These are phyloP conservation scores for Actinia equina DNA, from an alignment of 64 coral and sea anemone genomes.

Conservation along the genomic window DNA sequence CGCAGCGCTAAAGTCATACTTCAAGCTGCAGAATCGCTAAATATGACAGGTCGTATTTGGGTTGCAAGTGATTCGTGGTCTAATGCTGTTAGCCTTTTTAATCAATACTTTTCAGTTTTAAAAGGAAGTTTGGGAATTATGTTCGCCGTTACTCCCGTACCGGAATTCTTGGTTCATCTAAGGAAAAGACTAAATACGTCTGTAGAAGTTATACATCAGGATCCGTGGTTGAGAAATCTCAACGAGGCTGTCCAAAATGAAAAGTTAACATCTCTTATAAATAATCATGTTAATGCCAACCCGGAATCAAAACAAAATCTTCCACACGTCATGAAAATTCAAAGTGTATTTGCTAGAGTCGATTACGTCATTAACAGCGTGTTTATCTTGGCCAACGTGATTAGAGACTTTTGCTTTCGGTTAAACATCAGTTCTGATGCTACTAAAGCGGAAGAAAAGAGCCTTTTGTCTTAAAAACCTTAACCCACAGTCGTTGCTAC, in stretches of 20 bases:
- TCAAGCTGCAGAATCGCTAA: slow-evolving; percentile 3
- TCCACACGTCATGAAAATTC: neutral
- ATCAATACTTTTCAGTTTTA: neutral
- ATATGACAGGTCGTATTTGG: slow-evolving; percentile 43
- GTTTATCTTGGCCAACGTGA: slow-evolving; percentile 38
- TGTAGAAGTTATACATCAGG: neutral
- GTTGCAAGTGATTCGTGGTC: slow-evolving; percentile 65
- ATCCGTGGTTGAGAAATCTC: neutral
- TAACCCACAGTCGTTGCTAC: neutral
- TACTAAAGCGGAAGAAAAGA: neutral
- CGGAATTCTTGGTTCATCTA: neutral
- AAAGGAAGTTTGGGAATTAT: slow-evolving; percentile 51
- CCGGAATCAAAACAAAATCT: neutral
- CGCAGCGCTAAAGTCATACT: slow-evolving; percentile 24
- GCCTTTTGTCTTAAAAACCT: neutral
- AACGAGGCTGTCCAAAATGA: neutral
- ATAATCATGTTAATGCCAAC: neutral
- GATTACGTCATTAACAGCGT: slow-evolving; percentile 60
- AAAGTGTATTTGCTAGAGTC: slow-evolving; percentile 27
- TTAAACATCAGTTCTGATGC: neutral
- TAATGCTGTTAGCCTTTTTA: neutral
- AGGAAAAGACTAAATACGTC: neutral
- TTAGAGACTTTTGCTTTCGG: slow-evolving; percentile 21
- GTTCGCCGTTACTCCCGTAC: slow-evolving; percentile 8
- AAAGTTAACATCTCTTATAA: neutral